Evolutionary conservation across 2,888 invertebrate genomes (phyloP), one percentile per base, ranked within the genome.

Genomic region (Mycalesis mineus): DNA sequence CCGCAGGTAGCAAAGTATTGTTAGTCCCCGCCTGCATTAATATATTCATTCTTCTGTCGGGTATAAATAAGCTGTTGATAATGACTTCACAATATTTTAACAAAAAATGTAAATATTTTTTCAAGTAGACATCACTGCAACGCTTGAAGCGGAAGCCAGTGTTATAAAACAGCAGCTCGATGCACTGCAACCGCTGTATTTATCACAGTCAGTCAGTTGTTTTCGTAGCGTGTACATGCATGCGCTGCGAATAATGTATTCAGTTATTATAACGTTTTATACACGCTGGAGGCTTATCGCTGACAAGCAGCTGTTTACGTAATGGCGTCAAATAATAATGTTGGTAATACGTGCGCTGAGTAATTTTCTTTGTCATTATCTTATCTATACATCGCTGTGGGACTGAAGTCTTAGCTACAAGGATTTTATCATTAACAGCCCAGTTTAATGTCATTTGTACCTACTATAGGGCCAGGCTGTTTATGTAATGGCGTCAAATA

Each of bases 151-250:
- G n/a, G n/a, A n/a, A n/a, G n/a, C 13, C 14, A 40, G 15, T 15
- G 2, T 40, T 14, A 40, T 40, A 8, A 17, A n/a, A 48, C 7
- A 36, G n/a, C 8, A 7, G 33, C 37, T 37, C 9, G 22, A 1
- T n/a, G 49, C 13, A 28, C 49, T 9, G 22, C 49, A 37, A 37
- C 49, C 17, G 7, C 37, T 7, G 28, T 51, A 51, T 53, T 50
- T 60, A 57, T 60, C 49, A 40, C 40, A 39, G 53, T 42, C 53
- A 49, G 13, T 31, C 53, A 60, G 53, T 49, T 60, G 53, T 60
- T 60, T 50, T 50, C 60, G 45, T 50, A 50, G 39, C 60, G 57
- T 54, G 55, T 40, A 47, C 47, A 41, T 47, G 57, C 57, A 57
- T 37, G 36, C 42, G 49, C 44, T 45, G 40, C 50, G 50, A 28